These are phyloP conservation scores for Manis pentadactyla DNA, from an alignment of 2,797 vertebrate genomes.

Conservation along the genomic window DNA sequence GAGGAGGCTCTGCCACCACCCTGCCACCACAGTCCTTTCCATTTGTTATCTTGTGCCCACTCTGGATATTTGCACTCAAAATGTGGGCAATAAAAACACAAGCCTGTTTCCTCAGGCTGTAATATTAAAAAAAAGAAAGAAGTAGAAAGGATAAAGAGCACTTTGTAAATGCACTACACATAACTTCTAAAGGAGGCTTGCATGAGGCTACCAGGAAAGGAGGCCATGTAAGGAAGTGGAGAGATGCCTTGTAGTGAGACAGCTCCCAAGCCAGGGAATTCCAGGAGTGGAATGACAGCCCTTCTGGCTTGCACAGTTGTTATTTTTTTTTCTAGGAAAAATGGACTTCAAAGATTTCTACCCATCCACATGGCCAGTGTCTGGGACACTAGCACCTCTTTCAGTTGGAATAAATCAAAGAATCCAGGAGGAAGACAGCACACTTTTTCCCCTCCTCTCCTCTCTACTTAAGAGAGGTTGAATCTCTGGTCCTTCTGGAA, in stretches of 20 bases:
- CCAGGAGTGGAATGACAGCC: accelerated
- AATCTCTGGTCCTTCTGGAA: background rate
- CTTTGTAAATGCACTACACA: background rate
- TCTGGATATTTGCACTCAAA: conserved; percentile 46
- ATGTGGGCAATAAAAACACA: conserved; percentile 40
- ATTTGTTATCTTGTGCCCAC: background rate
- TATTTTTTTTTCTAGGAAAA: background rate
- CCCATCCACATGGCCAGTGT: background rate
- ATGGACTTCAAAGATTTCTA: conserved; percentile 26
- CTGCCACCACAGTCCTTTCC: background rate
- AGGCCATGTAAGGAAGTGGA: background rate
- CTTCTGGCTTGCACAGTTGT: background rate
- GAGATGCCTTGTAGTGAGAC: background rate
- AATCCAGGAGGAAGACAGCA: conserved; percentile 41
- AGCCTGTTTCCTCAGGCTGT: background rate
- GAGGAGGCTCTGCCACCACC: background rate
- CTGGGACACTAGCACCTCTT: background rate
- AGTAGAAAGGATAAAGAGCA: background rate
- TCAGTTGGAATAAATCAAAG: conserved; percentile 43
- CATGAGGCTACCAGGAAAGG: background rate
- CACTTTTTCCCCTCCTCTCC: background rate
- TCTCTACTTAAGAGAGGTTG: background rate
- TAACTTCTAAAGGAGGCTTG: background rate
- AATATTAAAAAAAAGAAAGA: background rate
- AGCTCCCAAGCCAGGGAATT: background rate